These are phyloP conservation scores for Platorchestia sp. DNA, from an alignment of 1,140 invertebrate genomes.

Conservation along the genomic window DNA sequence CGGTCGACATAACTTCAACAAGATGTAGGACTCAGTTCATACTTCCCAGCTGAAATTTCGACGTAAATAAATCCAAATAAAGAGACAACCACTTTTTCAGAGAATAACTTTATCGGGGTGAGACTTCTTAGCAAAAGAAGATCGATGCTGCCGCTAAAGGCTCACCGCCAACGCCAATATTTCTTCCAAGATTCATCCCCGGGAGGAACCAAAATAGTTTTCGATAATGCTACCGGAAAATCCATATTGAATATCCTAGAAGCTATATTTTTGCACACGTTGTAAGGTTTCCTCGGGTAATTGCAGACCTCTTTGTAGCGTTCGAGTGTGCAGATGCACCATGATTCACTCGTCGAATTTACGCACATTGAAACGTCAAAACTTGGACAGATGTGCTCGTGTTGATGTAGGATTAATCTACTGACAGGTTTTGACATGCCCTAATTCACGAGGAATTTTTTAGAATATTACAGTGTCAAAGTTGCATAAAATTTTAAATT, in stretches of 20 bases:
- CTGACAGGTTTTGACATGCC: too few relatives aligned
- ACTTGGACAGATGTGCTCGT: not conserved
- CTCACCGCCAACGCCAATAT: not conserved
- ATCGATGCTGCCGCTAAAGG: slow-evolving; percentile 21
- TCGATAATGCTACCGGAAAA: slow-evolving; percentile 40
- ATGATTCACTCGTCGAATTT: not conserved
- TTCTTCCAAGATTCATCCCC: not conserved
- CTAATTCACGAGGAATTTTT: too few relatives aligned
- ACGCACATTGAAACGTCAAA: not conserved
- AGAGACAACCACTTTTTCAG: not conserved
- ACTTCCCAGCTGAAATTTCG: not conserved
- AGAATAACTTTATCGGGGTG: not conserved
- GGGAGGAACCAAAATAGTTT: slow-evolving; percentile 19
- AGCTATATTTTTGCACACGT: not conserved
- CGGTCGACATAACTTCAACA: not conserved
- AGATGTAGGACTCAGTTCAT: not conserved
- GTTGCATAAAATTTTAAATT: too few relatives aligned
- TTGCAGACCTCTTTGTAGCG: not conserved
- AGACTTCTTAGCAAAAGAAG: slow-evolving; percentile 38
- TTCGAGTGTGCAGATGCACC: not conserved
- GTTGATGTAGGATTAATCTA: too few relatives aligned
- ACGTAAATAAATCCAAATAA: slow-evolving; percentile 2
- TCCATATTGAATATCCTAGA: slow-evolving; percentile 38
- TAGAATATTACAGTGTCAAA: too few relatives aligned
- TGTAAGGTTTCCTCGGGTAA: not conserved